Conservation (phyloP, 2,113 vertebrate genomes). For the Tringa solitaria region DNA sequence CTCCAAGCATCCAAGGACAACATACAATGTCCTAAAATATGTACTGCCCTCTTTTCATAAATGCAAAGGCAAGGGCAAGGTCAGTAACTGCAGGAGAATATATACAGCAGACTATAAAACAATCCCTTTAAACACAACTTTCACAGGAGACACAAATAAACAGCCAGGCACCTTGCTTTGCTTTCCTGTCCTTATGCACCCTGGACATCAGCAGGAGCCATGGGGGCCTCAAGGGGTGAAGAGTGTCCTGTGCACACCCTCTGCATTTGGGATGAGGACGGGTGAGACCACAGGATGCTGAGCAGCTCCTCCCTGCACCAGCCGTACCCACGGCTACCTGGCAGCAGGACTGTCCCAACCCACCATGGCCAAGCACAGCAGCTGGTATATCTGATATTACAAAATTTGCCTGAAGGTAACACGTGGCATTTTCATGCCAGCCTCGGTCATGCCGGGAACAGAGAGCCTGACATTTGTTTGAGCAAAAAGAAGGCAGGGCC, state of each 20-base stretch:
- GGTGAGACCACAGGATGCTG: not conserved
- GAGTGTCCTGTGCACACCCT: not conserved
- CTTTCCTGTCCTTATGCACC: not conserved
- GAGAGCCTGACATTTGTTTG: not conserved
- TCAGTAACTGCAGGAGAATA: conserved; percentile 34
- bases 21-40: not conserved
- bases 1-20: not conserved
- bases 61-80: conserved; percentile 46
- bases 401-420: not conserved
- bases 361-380: not conserved
- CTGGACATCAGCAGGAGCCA: not conserved
- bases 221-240: not conserved
- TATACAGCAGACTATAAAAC: conserved; percentile 44
- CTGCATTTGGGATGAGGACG: not conserved
- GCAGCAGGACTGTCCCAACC: not conserved
- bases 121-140: conserved; percentile 35
- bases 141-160: conserved; percentile 18
- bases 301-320: not conserved
- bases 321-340: accelerated
- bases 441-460: not conserved
- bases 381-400: not conserved
- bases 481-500: not conserved
- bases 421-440: not conserved
- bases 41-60: conserved; percentile 36
- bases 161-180: conserved; percentile 1